phyloP scores from a whole-genome alignment of 2,888 invertebrate species.

The Criorhina ranunculi region DNA sequence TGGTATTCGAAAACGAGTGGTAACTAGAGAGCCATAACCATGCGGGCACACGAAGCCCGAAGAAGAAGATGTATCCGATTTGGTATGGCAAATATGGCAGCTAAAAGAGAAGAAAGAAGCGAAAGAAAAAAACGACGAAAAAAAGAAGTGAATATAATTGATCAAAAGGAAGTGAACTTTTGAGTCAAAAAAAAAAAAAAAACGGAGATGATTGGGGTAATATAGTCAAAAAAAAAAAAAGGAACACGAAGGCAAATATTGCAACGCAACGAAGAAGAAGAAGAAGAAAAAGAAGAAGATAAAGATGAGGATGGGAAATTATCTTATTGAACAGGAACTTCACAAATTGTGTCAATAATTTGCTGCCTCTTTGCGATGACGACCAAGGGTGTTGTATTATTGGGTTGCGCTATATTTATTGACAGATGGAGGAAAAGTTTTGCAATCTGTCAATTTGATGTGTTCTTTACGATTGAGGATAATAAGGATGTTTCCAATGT shows the following conservation, averaged over 20 bases:
- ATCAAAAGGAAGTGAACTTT: conserved; percentile 75
- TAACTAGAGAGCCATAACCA: conserved; percentile 30
- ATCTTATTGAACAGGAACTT: conserved; percentile 66
- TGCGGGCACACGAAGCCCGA: conserved; percentile 13
- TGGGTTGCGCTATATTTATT: conserved; percentile 18
- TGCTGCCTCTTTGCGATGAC: conserved; percentile 6
- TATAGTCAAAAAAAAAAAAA: background rate
- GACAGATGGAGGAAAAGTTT: conserved; percentile 36
- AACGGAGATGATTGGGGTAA: conserved; percentile 54
- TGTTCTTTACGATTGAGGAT: background rate
- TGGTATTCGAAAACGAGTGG: conserved; percentile 56
- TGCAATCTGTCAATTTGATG: background rate
- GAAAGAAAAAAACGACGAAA: conserved; percentile 14
- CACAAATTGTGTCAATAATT: conserved; percentile 62
- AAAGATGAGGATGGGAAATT: conserved; percentile 19
- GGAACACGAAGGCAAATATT: conserved; percentile 4
- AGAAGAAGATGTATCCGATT: conserved; percentile 59
- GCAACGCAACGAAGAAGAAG: background rate
- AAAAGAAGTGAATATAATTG: conserved; percentile 66
- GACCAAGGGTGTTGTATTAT: background rate
- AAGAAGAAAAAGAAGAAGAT: too few species aligned
- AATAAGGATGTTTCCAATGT: conserved; percentile 5
- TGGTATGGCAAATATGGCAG: conserved; percentile 29
- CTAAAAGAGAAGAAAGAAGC: background rate
- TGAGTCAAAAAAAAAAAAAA: conserved; percentile 49